Percentiles rank a stretch among this genome's conserved stretches.
Evolutionary conservation across 2,797 vertebrate genomes (phyloP).

Genomic region (Hozukius guyotensis): DNA sequence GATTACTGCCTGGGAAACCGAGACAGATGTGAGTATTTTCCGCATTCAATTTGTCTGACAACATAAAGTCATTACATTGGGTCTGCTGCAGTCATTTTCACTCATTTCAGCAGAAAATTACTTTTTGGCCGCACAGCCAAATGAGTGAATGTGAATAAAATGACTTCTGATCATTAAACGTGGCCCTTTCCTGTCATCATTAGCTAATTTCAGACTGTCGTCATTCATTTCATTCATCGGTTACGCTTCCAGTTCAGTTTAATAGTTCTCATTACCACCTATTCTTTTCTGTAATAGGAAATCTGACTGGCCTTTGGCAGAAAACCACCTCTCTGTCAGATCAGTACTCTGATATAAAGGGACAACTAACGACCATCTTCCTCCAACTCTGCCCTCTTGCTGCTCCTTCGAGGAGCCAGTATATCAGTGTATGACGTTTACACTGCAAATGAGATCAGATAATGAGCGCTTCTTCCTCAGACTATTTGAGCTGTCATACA

Average conservation of each 20-base stretch:
- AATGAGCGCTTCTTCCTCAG: neutral
- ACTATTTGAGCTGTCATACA: neutral
- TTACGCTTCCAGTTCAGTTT: neutral
- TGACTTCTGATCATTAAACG: neutral
- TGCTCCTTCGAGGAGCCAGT: constrained; percentile 23
- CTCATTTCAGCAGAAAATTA: neutral
- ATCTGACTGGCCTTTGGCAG: neutral
- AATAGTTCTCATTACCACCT: constrained; percentile 19
- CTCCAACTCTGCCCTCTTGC: constrained; percentile 34
- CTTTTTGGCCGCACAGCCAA: neutral
- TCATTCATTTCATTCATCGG: neutral
- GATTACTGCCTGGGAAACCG: neutral
- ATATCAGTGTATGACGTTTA: neutral
- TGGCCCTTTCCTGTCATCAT: neutral
- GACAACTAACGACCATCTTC: neutral
- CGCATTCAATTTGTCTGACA: neutral
- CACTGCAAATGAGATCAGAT: constrained; percentile 5
- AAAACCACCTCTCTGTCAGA: neutral
- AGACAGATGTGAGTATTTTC: neutral
- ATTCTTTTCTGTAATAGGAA: constrained; percentile 1
- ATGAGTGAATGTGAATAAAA: neutral
- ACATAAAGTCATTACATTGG: neutral
- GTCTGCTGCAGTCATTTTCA: neutral
- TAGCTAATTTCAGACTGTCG: neutral
- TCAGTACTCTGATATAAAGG: neutral